Conservation (phyloP, 2,888 invertebrate genomes). For the Aporophyla lueneburgensis region DNA sequence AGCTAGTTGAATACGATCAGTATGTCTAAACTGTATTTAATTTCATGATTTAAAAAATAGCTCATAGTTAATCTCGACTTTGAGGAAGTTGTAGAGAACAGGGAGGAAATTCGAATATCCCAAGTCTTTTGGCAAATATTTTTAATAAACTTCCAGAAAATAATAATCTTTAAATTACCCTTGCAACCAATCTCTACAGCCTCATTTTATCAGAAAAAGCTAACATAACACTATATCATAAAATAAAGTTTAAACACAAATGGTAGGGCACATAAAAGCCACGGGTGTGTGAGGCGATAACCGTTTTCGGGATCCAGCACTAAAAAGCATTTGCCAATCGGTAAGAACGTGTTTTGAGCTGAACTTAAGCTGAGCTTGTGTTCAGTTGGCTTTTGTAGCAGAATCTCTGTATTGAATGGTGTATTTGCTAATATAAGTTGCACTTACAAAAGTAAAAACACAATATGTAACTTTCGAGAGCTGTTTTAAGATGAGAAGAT, state of each 20-base stretch:
- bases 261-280: slow-evolving; percentile 67
- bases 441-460: background rate
- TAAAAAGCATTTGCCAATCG: slow-evolving; percentile 69
- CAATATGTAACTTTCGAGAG: background rate
- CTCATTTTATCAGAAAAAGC: background rate
- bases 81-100: background rate
- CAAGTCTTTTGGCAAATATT: background rate
- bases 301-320: slow-evolving; percentile 69
- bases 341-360: slow-evolving; percentile 65
- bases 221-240: slow-evolving; percentile 16
- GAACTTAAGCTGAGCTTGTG: slow-evolving; percentile 38
- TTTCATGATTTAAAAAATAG: background rate
- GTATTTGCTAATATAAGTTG: background rate
- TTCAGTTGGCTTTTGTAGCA: slow-evolving; percentile 18
- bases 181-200: background rate
- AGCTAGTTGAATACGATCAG: background rate
- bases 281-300: slow-evolving; percentile 73
- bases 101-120: background rate
- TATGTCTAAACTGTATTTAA: background rate
- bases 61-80: background rate
- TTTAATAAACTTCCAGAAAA: background rate
- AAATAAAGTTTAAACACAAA: slow-evolving; percentile 49
- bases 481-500: background rate
- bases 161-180: background rate
- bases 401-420: background rate